Evolutionary conservation across 2,797 vertebrate species (phyloP).

Genomic region (Macrochelys suwanniensis): DNA sequence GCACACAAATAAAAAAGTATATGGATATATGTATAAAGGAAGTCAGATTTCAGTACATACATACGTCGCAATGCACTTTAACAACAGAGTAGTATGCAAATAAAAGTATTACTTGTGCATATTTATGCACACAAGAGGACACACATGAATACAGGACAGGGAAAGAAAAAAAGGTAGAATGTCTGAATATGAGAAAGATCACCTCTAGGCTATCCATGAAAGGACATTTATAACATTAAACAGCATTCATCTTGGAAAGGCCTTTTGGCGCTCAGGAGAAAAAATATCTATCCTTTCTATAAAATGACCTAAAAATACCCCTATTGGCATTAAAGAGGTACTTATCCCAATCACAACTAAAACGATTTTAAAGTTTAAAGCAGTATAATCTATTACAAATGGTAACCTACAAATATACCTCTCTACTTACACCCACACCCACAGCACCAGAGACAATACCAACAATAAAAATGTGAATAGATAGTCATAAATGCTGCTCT

Average conservation of each 20-base stretch:
- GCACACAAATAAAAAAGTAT: rapidly evolving
- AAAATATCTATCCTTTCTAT: neutral
- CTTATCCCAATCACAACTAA: neutral
- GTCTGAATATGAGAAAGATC: neutral
- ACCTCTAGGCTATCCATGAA: neutral
- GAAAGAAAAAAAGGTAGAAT: neutral
- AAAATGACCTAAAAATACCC: neutral
- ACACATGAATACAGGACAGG: neutral
- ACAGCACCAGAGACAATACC: neutral
- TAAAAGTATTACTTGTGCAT: neutral
- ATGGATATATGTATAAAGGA: neutral
- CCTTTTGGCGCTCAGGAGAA: neutral
- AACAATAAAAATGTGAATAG: neutral
- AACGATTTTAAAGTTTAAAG: neutral
- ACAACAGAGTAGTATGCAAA: neutral
- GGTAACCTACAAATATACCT: neutral
- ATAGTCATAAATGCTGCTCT: neutral
- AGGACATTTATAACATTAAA: neutral
- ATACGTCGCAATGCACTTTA: neutral
- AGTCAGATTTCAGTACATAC: rapidly evolving
- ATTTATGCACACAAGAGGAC: neutral
- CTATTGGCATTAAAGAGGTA: neutral
- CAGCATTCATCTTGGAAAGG: neutral
- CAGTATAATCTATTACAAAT: neutral
- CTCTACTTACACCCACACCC: too few species aligned